Base-by-base conservation (phyloP, 2,113 vertebrate genomes). In the Chloebia gouldiae region DNA sequence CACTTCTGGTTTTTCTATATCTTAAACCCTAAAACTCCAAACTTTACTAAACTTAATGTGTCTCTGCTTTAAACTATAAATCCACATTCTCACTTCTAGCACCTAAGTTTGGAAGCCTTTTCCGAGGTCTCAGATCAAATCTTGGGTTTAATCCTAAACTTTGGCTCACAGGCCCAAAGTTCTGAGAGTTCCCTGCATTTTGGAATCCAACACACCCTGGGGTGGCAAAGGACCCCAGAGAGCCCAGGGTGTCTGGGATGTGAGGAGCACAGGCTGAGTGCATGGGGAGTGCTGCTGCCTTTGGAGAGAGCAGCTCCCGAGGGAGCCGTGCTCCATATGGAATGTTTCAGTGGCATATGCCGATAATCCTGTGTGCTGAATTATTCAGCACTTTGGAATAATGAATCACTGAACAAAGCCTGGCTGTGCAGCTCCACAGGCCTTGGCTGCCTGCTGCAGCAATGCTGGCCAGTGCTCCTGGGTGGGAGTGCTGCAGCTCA, bases 321-420 rank as follows among this genome's bases (percentile, higher is more conserved):
- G 90, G 78, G 91, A 88, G n/a, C 51, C 8, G 0, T 5, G 22
- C 15, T 91, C 95, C 91, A 95, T 89, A 86, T 81, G 93, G 88
- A 90, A 51, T 1, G 69, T 50, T 69, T 61, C 71, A 21, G 79
- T 66, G 90, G 79, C 91, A 89, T 95, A 92, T 95, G 94, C 83
- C 11, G 35, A 75, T 86, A 75, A 89, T 97, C 77, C 91, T 56
- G 61, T 2, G 2, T 0, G 14, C 61, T 95, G 94, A 93, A 96
- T 97, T 93, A 95, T 95, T 92, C 95, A 95, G 86, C 39, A 6
- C 69, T 22, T 84, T 17, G 5, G 80, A 47, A 84, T 68, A 89
- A 91, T 94, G 93, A 85, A 86, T 94, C 80, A 44, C 20, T 45
- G 76, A 92, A 65, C 80, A 88, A 88, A 92, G 79, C 28, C 72